These are phyloP conservation scores for Drosophila ambigua DNA, from an alignment of 1,140 invertebrate species.

Conservation along the genomic window DNA sequence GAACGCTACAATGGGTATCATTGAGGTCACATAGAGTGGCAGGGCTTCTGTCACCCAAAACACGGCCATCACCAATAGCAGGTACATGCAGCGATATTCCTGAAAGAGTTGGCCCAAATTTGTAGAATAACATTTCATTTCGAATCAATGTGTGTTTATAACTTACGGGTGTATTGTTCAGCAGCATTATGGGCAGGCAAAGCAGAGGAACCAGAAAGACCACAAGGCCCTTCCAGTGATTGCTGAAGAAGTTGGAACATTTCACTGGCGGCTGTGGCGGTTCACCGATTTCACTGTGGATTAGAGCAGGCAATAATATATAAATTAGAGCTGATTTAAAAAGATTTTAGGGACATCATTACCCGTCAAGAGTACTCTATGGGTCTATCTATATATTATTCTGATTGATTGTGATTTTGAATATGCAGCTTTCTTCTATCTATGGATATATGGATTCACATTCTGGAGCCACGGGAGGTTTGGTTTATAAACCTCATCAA, in stretches of 20 bases:
- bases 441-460: too few species aligned
- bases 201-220: conserved; percentile 87
- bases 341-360: not conserved
- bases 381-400: too few species aligned
- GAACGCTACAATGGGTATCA: conserved; percentile 92
- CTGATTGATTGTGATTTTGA: too few species aligned
- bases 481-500: too few species aligned
- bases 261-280: conserved; percentile 40
- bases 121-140: not conserved
- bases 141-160: not conserved
- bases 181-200: conserved; percentile 86
- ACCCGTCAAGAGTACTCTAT: too few species aligned
- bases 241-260: conserved; percentile 57
- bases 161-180: conserved; percentile 85
- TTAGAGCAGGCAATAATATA: not conserved
- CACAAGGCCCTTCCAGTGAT: conserved; percentile 87
- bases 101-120: conserved; percentile 64
- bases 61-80: conserved; percentile 91
- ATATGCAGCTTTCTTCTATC: too few species aligned
- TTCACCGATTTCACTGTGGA: conserved; percentile 62
- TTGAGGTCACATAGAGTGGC: conserved; percentile 91
- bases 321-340: not conserved
- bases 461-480: too few species aligned
- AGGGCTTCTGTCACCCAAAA: conserved; percentile 94
- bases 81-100: conserved; percentile 89